phyloP scores from a whole-genome alignment of 2,888 invertebrate genomes.

The Scaptomyza cyrtandrae region DNA sequence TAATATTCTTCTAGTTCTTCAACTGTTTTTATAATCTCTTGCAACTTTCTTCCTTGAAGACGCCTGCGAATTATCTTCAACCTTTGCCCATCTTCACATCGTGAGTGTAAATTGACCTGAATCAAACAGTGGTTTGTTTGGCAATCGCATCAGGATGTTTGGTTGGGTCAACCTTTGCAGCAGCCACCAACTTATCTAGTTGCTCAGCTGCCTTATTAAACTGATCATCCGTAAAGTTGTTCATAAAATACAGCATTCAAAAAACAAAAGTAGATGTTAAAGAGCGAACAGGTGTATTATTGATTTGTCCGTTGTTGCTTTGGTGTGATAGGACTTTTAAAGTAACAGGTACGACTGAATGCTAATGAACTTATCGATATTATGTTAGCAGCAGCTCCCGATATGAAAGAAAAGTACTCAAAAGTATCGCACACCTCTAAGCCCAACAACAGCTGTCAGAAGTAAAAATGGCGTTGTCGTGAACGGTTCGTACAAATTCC shows the following conservation, averaged over 20 bases:
- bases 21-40: neutral
- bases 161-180: neutral
- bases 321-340: neutral
- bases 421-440: conserved; percentile 31
- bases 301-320: neutral
- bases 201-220: neutral
- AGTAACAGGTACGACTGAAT: neutral
- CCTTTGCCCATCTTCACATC: neutral
- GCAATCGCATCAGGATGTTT: neutral
- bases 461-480: conserved; percentile 77
- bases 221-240: neutral
- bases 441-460: conserved; percentile 56
- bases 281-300: conserved; percentile 8
- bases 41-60: neutral
- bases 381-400: neutral
- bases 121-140: neutral
- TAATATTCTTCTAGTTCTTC: neutral
- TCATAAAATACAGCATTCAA: neutral
- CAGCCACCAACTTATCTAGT: neutral
- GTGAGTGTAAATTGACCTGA: neutral
- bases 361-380: conserved; percentile 3
- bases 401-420: conserved; percentile 1
- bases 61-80: neutral
- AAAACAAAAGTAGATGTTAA: neutral
- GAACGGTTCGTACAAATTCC: conserved; percentile 43